A percentile compares a stretch with the other conserved stretches of the same genome.
phyloP scores from a whole-genome alignment of 2,888 invertebrate genomes.

The Arrhopalites spinosus region DNA sequence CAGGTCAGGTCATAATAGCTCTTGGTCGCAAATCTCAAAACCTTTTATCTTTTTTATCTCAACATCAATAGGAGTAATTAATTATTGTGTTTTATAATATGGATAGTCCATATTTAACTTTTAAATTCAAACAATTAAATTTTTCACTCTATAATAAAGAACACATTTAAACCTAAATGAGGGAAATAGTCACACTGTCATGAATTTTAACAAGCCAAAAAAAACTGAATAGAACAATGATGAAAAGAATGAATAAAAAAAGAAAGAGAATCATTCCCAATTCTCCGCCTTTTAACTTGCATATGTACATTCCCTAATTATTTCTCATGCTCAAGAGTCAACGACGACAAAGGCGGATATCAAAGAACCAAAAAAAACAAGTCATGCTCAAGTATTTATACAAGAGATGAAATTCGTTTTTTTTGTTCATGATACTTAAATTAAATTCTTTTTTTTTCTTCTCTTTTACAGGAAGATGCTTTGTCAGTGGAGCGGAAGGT shows the following conservation, averaged over 20 bases:
- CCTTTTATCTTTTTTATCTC: background rate
- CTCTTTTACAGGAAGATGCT: conserved; percentile 43
- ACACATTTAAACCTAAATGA: too few relatives aligned
- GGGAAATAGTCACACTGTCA: background rate
- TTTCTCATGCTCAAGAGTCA: background rate
- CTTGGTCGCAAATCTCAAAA: background rate
- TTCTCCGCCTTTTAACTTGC: background rate
- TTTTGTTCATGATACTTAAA: background rate
- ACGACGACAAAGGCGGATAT: too few relatives aligned
- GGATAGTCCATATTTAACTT: background rate
- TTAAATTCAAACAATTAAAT: too few relatives aligned
- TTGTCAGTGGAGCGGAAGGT: conserved; percentile 37
- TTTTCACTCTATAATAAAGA: too few relatives aligned
- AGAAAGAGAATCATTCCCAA: too few relatives aligned
- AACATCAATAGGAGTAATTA: background rate
- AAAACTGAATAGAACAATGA: too few relatives aligned
- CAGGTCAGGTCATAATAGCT: background rate
- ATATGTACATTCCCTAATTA: background rate
- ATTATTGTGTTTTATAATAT: background rate
- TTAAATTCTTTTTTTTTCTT: conserved; percentile 2
- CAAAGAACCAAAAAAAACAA: background rate
- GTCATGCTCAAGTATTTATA: background rate
- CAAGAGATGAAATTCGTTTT: background rate
- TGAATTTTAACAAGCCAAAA: too few relatives aligned
- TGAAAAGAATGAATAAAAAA: too few relatives aligned